These are phyloP conservation scores for Heliconius charithonia DNA, from an alignment of 2,888 invertebrate genomes.

Conservation along the genomic window DNA sequence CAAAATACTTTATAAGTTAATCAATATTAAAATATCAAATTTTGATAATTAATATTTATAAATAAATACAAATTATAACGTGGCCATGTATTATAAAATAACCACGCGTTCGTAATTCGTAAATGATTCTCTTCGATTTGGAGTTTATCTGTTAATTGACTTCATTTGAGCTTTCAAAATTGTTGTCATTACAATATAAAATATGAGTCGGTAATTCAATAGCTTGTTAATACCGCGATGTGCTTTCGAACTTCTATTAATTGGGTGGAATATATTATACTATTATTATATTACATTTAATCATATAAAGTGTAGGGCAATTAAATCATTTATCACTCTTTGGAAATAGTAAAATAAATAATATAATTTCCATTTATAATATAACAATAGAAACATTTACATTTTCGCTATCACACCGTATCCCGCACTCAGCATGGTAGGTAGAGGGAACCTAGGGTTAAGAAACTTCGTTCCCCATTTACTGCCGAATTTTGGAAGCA, in stretches of 20 bases:
- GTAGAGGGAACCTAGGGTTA: no score
- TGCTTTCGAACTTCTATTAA: constrained; percentile 9
- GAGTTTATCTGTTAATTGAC: constrained; percentile 9
- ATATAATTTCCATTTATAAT: no score
- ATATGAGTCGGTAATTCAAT: constrained; percentile 14
- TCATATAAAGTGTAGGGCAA: background rate
- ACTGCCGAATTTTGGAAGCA: no score
- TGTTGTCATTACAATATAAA: background rate
- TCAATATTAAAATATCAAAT: background rate
- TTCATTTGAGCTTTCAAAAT: no score
- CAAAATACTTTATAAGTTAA: no score
- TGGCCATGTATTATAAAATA: background rate
- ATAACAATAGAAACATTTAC: no score
- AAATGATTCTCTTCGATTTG: constrained; percentile 24
- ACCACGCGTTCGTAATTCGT: background rate
- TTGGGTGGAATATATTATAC: constrained; percentile 3
- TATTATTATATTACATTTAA: background rate
- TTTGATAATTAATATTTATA: background rate
- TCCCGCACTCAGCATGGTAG: no score
- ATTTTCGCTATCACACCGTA: no score
- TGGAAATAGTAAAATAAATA: background rate
- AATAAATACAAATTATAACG: background rate
- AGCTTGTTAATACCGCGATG: constrained; percentile 19
- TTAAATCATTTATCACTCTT: background rate
- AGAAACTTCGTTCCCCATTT: no score